A percentile compares a stretch with the other conserved stretches of the same genome.
Conservation (phyloP, 2,888 invertebrate genomes). For the Nasonia oneida region DNA sequence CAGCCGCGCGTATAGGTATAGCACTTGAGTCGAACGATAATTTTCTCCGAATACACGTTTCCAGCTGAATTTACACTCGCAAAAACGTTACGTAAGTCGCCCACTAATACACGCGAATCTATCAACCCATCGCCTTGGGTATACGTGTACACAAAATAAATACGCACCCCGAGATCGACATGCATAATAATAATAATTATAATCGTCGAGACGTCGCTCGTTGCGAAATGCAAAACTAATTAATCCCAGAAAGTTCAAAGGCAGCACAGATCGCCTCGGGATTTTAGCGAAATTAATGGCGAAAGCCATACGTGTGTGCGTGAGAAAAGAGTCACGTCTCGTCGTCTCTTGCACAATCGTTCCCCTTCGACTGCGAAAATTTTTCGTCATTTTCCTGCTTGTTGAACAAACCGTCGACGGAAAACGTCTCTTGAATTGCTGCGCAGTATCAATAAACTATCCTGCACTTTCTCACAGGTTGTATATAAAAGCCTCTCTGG, state of each 20-base stretch:
- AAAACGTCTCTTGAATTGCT: not conserved
- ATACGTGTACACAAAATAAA: not conserved
- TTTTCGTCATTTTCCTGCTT: slow-evolving; percentile 38
- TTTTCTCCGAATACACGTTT: not conserved
- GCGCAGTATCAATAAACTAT: not conserved
- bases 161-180: not conserved
- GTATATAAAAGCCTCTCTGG: not conserved
- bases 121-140: not conserved
- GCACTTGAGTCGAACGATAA: not conserved
- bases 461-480: not conserved
- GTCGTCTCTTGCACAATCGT: not conserved
- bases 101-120: not conserved
- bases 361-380: not conserved
- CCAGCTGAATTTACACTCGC: not conserved
- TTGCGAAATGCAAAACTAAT: slow-evolving; percentile 46
- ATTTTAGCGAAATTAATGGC: slow-evolving; percentile 48
- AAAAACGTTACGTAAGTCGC: not conserved
- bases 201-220: not conserved
- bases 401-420: not conserved
- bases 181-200: not conserved
- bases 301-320: slow-evolving; percentile 35
- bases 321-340: slow-evolving; percentile 38
- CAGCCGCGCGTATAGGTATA: not conserved
- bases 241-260: slow-evolving; percentile 25
- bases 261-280: slow-evolving; percentile 35